Conservation (phyloP, 2,888 invertebrate genomes). For the Hydropsyche betteni region DNA sequence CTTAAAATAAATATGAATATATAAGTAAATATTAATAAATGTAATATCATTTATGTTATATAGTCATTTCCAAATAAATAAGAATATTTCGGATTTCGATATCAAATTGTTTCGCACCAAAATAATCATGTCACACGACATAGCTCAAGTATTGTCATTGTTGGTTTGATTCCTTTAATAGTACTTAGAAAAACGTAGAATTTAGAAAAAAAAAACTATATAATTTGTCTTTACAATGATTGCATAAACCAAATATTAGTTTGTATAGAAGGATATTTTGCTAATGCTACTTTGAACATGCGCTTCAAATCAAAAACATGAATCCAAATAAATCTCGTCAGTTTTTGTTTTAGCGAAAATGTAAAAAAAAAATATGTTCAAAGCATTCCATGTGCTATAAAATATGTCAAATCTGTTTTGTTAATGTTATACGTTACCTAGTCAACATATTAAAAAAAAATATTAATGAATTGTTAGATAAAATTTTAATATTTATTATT, state of each 20-base stretch:
- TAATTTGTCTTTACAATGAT: background rate
- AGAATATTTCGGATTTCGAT: constrained; percentile 3
- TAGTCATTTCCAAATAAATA: constrained; percentile 19
- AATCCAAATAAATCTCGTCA: too few species aligned
- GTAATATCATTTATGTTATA: constrained; percentile 19
- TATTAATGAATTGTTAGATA: too few species aligned
- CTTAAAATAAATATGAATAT: background rate
- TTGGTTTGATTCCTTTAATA: constrained; percentile 27
- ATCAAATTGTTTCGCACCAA: constrained; percentile 14
- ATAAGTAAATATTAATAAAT: constrained; percentile 21
- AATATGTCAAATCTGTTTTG: too few species aligned
- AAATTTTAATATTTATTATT: too few species aligned
- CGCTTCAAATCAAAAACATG: background rate
- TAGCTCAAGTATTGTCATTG: constrained; percentile 26
- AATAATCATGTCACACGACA: constrained; percentile 14
- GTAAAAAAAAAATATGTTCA: too few species aligned
- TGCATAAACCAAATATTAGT: constrained; percentile 24
- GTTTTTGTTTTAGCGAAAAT: too few species aligned
- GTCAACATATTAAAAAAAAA: too few species aligned
- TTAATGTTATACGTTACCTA: too few species aligned
- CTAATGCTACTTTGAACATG: constrained; percentile 12
- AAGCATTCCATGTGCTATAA: too few species aligned
- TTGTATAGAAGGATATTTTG: constrained; percentile 24
- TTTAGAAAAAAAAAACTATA: background rate
- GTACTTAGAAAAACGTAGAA: background rate